Conservation (phyloP, 2,797 vertebrate species). For the Anguilla marmorata region DNA sequence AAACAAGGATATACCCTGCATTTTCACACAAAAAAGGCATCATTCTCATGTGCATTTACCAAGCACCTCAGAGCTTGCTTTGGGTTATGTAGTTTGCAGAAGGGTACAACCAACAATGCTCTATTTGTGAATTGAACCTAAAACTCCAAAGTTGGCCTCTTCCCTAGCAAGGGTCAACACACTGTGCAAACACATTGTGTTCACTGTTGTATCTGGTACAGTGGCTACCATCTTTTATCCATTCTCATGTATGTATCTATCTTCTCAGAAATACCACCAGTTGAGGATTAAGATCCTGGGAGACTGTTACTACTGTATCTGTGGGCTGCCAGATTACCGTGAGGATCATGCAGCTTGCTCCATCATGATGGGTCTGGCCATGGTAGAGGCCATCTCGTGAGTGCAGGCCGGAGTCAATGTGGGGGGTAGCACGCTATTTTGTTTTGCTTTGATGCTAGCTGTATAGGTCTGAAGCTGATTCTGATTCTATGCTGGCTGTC, state of each 20-base stretch:
- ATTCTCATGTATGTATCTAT: background rate
- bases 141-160: background rate
- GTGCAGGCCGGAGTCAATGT: slow-evolving; percentile 44
- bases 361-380: slow-evolving; percentile 91
- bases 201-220: background rate
- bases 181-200: background rate
- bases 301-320: slow-evolving; percentile 97
- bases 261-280: slow-evolving; percentile 83
- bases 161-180: background rate
- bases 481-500: background rate
- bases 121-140: background rate
- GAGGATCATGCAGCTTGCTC: slow-evolving; percentile 91
- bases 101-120: background rate
- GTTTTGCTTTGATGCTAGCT: background rate
- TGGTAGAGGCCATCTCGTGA: slow-evolving; percentile 96
- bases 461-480: background rate
- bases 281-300: slow-evolving; percentile 94
- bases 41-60: too few species aligned
- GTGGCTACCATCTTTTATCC: background rate
- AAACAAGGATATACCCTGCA: too few species aligned
- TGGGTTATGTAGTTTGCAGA: too few species aligned
- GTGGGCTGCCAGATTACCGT: slow-evolving; percentile 89
- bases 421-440: background rate
- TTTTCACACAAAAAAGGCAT: too few species aligned
- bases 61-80: too few species aligned